phyloP scores from a whole-genome alignment of 1,140 invertebrate species.

The Microvelia longipes region DNA sequence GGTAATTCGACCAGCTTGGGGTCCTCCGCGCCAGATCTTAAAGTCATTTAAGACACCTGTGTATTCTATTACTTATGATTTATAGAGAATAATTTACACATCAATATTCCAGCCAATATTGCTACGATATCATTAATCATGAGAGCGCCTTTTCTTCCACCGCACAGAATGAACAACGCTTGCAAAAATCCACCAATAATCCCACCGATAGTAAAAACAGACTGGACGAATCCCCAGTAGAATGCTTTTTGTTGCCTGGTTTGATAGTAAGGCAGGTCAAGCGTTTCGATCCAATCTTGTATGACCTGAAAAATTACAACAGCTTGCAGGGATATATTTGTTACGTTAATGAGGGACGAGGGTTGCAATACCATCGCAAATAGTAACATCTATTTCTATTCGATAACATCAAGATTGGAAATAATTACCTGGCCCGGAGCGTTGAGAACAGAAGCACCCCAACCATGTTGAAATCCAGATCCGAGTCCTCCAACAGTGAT shows the following conservation, averaged over 20 bases:
- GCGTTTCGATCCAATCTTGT: background rate
- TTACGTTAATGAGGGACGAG: background rate
- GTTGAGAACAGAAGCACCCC: constrained; percentile 51
- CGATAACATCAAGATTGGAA: constrained; percentile 2
- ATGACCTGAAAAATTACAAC: background rate
- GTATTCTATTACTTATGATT: background rate
- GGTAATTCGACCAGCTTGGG: too few species aligned
- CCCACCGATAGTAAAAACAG: background rate
- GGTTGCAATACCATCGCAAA: background rate
- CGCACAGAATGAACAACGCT: background rate
- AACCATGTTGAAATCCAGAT: constrained; percentile 50
- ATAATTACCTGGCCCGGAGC: constrained; percentile 37
- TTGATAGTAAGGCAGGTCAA: background rate
- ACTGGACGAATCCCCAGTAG: background rate
- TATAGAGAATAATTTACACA: background rate
- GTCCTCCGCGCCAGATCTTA: background rate
- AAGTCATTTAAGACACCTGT: background rate
- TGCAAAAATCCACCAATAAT: background rate
- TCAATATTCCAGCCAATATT: background rate
- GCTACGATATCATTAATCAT: background rate
- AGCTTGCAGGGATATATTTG: background rate
- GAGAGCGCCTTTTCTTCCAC: background rate
- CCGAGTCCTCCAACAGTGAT: constrained; percentile 36
- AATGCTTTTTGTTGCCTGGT: background rate
- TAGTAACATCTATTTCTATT: background rate